Conservation (phyloP, 2,113 vertebrate genomes). For the Lonchura striata region DNA sequence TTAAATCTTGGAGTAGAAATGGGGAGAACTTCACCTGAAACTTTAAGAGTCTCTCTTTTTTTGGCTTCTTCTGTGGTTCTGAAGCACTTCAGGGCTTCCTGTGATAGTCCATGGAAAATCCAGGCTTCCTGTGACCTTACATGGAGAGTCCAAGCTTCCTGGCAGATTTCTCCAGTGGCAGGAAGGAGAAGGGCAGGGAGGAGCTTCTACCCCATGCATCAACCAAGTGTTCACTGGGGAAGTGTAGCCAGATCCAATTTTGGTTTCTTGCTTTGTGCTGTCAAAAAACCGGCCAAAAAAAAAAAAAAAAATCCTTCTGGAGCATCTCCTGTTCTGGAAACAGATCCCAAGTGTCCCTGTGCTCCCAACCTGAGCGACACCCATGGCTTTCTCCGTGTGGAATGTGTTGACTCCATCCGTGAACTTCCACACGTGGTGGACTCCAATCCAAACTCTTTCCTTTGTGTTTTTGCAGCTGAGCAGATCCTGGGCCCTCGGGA, state of each 20-base stretch:
- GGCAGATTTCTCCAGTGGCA: background rate
- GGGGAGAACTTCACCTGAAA: background rate
- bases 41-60: background rate
- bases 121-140: background rate
- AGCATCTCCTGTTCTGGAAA: background rate
- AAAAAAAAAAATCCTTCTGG: background rate
- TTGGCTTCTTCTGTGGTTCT: background rate
- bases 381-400: accelerated
- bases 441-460: background rate
- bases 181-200: background rate
- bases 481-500: slow-evolving; percentile 77
- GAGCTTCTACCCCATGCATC: background rate
- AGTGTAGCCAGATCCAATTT: background rate
- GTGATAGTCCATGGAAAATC: background rate
- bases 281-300: background rate
- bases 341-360: background rate
- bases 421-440: accelerated
- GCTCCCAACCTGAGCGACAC: accelerated
- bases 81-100: background rate
- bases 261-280: background rate
- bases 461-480: slow-evolving; percentile 56
- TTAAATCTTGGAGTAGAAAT: background rate
- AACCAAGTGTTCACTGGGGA: background rate
- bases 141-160: background rate
- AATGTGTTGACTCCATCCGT: accelerated